Base-by-base conservation (phyloP, 2,113 vertebrate genomes). In the Alouatta palliata region DNA sequence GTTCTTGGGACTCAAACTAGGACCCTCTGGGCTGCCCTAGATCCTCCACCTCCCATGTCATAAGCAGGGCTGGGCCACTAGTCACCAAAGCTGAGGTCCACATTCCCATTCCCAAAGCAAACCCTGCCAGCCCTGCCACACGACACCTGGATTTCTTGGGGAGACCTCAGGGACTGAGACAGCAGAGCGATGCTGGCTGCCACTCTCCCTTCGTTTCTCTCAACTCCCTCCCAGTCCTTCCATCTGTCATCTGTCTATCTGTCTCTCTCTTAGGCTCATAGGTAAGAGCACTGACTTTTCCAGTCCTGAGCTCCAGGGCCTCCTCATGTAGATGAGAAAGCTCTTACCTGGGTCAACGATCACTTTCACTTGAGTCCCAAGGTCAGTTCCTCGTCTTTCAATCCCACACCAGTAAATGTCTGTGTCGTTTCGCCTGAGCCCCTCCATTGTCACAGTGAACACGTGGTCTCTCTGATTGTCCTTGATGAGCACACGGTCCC, bases 331-430 rank as follows among this genome's bases (percentile, higher is more conserved):
- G 20, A 66, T 0, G 12, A 54, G 54, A 12, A 52, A 23, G 58
- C 32, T 2, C 97, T 93, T 85, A 98, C 98, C 95, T 91, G 97
- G n/a, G 32, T 37, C 61, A 37, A 98, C 21, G 0, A 6, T 80
- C 92, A 98, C 92, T 47, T 3, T 20, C 0, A 98, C 17, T 0
- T 0, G 7, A 0, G 2, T 0, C 58, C 97, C 92, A 0, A 1
- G 68, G n/a, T 98, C 97, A 0, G 6, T 4, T 23, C 94, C 76
- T 0, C 0, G 0, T 14, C 0, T 70, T 3, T 64, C 2, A n/a
- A 98, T 96, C 54, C 98, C 98, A 2, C 98, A 98, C 98, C 97
- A 98, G 71, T 98, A 98, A 12, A 19, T 84, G 68, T 30, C 95
- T 0, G 47, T 0, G 0, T 98, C 98, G 0, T 64, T 21, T 25